Evolutionary conservation across 2,113 vertebrate species (phyloP).

Genomic region (Taurulus bubalis): DNA sequence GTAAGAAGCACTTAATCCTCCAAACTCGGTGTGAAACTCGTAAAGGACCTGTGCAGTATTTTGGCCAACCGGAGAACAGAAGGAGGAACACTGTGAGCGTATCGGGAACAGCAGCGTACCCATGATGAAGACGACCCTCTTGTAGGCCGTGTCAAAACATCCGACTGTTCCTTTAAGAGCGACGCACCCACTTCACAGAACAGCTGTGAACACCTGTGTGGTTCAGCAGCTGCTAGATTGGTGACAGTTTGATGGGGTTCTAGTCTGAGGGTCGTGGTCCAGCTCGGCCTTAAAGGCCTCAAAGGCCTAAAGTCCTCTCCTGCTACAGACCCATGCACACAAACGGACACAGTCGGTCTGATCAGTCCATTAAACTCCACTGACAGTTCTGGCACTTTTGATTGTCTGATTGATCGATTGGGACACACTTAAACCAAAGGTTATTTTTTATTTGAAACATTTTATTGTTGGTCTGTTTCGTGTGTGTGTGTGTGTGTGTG

Average conservation of each 20-base stretch:
- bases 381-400: not conserved
- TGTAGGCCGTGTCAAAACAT: not conserved
- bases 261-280: not conserved
- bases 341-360: not conserved
- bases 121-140: not conserved
- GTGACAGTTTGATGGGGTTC: not conserved
- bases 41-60: constrained; percentile 1
- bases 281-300: not conserved
- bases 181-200: not conserved
- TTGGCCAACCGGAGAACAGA: not conserved
- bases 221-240: not conserved
- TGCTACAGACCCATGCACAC: not conserved
- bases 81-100: not conserved
- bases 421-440: constrained; percentile 27
- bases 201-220: not conserved
- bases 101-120: not conserved
- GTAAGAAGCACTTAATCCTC: not conserved
- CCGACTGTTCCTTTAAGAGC: too few relatives aligned
- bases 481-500: not conserved
- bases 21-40: not conserved
- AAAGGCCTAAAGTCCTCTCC: not conserved
- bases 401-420: not conserved
- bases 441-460: constrained; percentile 13
- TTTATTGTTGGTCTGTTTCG: not conserved
- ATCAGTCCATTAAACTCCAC: not conserved